These are phyloP conservation scores for Upupa epops DNA, from an alignment of 2,113 vertebrate species.

Conservation along the genomic window DNA sequence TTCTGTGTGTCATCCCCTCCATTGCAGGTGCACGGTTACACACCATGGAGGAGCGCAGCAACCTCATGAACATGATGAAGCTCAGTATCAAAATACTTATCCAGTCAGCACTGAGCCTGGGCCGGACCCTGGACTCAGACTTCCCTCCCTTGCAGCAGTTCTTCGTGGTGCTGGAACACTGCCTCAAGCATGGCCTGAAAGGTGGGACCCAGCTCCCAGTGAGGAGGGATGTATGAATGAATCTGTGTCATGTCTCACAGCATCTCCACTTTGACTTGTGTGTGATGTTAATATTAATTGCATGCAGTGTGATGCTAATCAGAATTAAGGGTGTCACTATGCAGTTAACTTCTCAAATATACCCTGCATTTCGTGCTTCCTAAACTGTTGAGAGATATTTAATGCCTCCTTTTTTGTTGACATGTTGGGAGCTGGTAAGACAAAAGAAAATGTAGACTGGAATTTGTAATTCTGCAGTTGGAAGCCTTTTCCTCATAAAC, in stretches of 20 bases:
- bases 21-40: slow-evolving; percentile 73
- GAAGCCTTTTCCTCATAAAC: neutral
- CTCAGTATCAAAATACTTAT: slow-evolving; percentile 94
- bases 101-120: slow-evolving; percentile 92
- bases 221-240: neutral
- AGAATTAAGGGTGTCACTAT: fast-evolving
- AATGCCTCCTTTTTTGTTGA: neutral
- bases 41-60: slow-evolving; percentile 88
- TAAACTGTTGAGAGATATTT: neutral
- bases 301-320: fast-evolving
- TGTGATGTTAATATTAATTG: fast-evolving
- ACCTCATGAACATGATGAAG: slow-evolving; percentile 97
- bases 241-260: fast-evolving
- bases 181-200: slow-evolving; percentile 96
- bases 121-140: slow-evolving; percentile 91
- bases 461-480: neutral
- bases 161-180: slow-evolving; percentile 95
- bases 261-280: neutral
- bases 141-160: slow-evolving; percentile 95
- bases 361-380: neutral
- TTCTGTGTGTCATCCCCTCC: neutral
- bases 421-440: neutral
- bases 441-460: neutral
- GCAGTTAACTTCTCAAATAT: neutral
- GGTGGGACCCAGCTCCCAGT: slow-evolving; percentile 68